A percentile compares a stretch with the other conserved stretches of the same genome.
These are phyloP conservation scores for Acanthochromis polyacanthus DNA, from an alignment of 2,113 vertebrate genomes.

Conservation along the genomic window DNA sequence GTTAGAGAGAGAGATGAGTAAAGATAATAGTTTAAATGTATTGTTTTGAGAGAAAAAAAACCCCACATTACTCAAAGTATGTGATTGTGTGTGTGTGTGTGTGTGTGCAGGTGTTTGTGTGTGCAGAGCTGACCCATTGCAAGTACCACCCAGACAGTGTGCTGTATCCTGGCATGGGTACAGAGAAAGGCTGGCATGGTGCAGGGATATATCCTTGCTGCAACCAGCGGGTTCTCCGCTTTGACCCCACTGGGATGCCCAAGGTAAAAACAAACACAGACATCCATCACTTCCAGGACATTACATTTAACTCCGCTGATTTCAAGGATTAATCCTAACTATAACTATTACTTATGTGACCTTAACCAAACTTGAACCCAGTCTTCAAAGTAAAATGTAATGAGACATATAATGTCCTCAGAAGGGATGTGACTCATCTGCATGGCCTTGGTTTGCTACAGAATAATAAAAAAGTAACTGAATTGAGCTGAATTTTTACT, in stretches of 20 bases:
- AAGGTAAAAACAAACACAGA: slow-evolving; percentile 84
- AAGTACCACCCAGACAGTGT: slow-evolving; percentile 92
- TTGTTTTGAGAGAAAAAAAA: too few species aligned
- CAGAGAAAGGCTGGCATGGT: slow-evolving; percentile 85
- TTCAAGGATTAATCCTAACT: too few species aligned
- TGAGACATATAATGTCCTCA: too few species aligned
- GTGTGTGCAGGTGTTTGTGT: slow-evolving; percentile 89
- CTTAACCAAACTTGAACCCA: too few species aligned
- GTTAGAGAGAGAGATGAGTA: slow-evolving; percentile 63
- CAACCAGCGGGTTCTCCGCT: slow-evolving; percentile 94
- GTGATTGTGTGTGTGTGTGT: slow-evolving; percentile 19
- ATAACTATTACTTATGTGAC: too few species aligned
- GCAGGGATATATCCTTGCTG: slow-evolving; percentile 96
- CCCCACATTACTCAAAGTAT: not conserved
- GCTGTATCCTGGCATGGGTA: slow-evolving; percentile 85
- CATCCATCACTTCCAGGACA: not conserved
- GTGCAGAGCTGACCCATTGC: slow-evolving; percentile 93
- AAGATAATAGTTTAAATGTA: too few species aligned
- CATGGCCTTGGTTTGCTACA: too few species aligned
- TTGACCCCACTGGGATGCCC: slow-evolving; percentile 92
- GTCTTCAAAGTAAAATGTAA: too few species aligned
- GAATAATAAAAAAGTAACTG: too few species aligned
- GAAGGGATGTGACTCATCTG: too few species aligned
- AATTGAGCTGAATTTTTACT: too few species aligned
- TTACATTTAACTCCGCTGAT: too few species aligned